A percentile compares a stretch with the other conserved stretches of the same genome.
phyloP scores from a whole-genome alignment of 2,797 vertebrate species.

The Enteromius viviparus region DNA sequence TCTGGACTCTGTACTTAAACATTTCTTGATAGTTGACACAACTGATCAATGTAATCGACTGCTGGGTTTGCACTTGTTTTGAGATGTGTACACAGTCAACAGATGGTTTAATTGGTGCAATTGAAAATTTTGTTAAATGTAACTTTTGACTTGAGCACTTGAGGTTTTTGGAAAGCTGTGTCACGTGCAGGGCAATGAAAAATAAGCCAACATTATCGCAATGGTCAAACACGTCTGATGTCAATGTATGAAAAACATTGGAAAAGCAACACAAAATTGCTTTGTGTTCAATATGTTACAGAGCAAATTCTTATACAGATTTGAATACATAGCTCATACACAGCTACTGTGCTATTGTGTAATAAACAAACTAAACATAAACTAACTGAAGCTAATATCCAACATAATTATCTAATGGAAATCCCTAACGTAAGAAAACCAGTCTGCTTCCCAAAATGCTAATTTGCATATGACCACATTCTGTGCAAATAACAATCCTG shows the following conservation, averaged over 20 bases:
- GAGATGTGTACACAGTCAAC: background rate
- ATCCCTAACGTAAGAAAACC: background rate
- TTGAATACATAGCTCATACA: background rate
- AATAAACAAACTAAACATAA: slow-evolving; percentile 17
- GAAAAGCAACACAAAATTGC: background rate
- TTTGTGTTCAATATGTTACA: background rate
- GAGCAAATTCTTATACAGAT: too few species aligned
- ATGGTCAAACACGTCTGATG: background rate
- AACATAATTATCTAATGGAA: background rate
- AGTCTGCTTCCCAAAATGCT: background rate
- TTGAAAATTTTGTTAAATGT: background rate
- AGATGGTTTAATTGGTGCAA: background rate
- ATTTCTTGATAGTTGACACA: background rate
- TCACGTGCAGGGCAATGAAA: background rate
- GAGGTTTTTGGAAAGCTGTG: background rate
- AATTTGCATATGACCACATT: slow-evolving; percentile 29
- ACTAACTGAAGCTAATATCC: background rate
- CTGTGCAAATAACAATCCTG: slow-evolving; percentile 33
- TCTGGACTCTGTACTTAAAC: background rate
- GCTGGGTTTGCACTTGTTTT: background rate
- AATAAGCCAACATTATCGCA: background rate
- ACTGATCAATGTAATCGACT: background rate
- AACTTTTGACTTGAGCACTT: background rate
- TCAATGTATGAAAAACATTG: background rate
- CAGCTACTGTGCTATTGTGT: background rate